Evolutionary conservation across 2,888 invertebrate species (phyloP).

Genomic region (Heliconius sara): DNA sequence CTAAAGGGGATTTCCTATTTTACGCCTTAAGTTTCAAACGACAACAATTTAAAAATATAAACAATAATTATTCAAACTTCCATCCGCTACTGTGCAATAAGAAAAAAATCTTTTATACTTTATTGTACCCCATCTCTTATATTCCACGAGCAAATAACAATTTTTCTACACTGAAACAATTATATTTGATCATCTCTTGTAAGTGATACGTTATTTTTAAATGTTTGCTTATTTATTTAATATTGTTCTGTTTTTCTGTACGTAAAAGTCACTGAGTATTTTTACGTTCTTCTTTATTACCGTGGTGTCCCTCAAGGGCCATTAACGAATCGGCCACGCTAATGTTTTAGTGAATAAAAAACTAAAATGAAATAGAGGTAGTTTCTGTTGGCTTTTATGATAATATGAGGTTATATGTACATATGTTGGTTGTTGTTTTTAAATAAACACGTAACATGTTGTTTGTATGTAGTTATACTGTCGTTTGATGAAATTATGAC

Average conservation of each 20-base stretch:
- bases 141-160: not conserved
- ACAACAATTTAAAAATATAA: not conserved
- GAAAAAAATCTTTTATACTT: not conserved
- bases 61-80: not conserved
- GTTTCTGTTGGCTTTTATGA: constrained; percentile 13
- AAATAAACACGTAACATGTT: not conserved
- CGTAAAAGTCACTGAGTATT: constrained; percentile 25
- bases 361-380: constrained; percentile 20
- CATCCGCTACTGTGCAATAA: not conserved
- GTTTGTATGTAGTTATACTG: not conserved
- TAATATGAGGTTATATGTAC: not conserved
- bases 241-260: constrained; percentile 9
- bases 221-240: constrained; percentile 18
- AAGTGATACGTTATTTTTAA: constrained; percentile 1
- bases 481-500: not conserved
- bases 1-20: not conserved
- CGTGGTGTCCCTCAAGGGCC: constrained; percentile 28
- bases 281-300: constrained; percentile 31
- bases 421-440: not conserved
- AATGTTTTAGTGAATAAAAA: constrained; percentile 32
- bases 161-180: not conserved
- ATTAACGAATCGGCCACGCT: constrained; percentile 39
- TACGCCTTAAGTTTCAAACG: not conserved
- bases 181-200: not conserved
- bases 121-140: not conserved